These are phyloP conservation scores for Hetaerina americana DNA, from an alignment of 1,140 invertebrate species.

Conservation along the genomic window DNA sequence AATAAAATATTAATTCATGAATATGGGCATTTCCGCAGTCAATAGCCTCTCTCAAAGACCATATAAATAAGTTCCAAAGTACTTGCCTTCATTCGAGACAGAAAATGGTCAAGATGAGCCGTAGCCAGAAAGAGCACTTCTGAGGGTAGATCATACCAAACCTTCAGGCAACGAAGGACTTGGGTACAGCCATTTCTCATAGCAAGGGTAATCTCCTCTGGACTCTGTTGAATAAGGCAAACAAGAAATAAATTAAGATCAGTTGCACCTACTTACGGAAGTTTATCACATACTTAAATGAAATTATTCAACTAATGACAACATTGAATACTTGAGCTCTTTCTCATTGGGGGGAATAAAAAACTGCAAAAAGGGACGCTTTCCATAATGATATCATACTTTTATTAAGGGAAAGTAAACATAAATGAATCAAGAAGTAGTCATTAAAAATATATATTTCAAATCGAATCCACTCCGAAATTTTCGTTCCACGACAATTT, in stretches of 20 bases:
- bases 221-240: conserved; percentile 26
- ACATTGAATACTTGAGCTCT: not conserved
- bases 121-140: conserved; percentile 63
- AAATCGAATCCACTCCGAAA: no score
- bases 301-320: not conserved
- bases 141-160: conserved; percentile 66
- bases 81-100: conserved; percentile 42
- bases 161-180: conserved; percentile 63
- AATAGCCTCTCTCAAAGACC: no score
- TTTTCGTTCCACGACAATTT: no score
- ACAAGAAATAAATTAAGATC: not conserved
- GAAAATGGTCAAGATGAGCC: conserved; percentile 60
- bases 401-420: no score
- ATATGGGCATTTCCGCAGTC: no score
- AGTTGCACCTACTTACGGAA: not conserved
- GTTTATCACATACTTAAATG: not conserved
- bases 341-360: not conserved
- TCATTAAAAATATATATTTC: no score
- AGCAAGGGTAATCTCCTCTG: conserved; percentile 51
- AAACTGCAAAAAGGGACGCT: no score
- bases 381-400: no score
- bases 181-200: conserved; percentile 62
- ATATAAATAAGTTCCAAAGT: no score
- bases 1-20: no score
- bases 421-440: no score